Evolutionary conservation across 2,113 vertebrate species (phyloP).

Genomic region (Anhinga anhinga): DNA sequence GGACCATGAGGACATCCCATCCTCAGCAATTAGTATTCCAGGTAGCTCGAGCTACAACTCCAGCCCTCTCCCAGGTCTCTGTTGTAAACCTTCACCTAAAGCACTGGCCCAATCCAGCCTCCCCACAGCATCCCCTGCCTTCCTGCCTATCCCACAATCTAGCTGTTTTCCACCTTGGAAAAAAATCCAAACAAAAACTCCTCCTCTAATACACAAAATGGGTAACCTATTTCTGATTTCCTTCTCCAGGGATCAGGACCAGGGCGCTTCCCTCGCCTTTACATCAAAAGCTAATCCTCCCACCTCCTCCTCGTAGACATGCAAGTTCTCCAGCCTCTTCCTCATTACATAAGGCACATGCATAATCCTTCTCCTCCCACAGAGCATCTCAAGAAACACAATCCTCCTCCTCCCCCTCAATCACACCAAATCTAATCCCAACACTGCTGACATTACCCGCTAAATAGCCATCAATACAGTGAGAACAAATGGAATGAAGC

Average conservation of each 20-base stretch:
- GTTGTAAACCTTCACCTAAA: background rate
- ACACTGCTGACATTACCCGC: conserved; percentile 6
- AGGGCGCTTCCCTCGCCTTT: background rate
- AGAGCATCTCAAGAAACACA: conserved; percentile 61
- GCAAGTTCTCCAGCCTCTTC: conserved; percentile 49
- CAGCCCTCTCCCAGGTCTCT: background rate
- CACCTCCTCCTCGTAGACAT: background rate
- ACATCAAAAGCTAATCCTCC: conserved; percentile 56
- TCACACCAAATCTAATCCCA: conserved; percentile 58
- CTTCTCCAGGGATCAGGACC: background rate
- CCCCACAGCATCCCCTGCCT: background rate
- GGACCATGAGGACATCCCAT: background rate
- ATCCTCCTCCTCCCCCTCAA: conserved; percentile 54
- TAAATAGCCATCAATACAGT: conserved; percentile 28
- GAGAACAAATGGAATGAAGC: background rate
- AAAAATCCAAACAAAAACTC: background rate
- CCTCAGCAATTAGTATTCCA: background rate
- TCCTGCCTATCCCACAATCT: background rate
- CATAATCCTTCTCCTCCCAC: conserved; percentile 67
- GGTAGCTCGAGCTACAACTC: background rate
- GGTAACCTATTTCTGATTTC: background rate
- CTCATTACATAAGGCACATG: conserved; percentile 59
- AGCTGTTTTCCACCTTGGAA: background rate
- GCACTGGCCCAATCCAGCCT: background rate
- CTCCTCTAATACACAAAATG: background rate